Evolutionary conservation across 2,797 vertebrate species (phyloP).

Genomic region (Hapalemur alaotrensis): DNA sequence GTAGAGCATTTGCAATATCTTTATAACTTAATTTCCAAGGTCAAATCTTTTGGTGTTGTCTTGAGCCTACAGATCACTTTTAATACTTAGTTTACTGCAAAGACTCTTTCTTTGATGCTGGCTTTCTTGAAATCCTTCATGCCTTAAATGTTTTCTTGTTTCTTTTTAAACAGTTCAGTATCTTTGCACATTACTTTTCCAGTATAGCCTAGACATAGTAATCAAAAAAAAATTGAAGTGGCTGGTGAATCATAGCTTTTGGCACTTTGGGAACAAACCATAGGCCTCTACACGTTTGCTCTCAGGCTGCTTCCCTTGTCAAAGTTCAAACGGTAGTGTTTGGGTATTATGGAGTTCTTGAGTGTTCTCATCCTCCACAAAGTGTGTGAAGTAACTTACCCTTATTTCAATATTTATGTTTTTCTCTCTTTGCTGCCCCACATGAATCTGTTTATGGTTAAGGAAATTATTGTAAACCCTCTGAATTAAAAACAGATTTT

Average conservation of each 20-base stretch:
- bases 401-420: background rate
- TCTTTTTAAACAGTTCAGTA: conserved; percentile 14
- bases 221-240: conserved; percentile 12
- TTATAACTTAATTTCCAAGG: conserved; percentile 16
- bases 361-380: background rate
- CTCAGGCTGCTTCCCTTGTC: background rate
- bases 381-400: background rate
- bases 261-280: background rate
- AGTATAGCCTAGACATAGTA: background rate
- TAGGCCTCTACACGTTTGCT: background rate
- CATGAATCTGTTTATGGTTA: background rate
- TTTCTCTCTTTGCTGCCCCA: background rate
- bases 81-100: background rate
- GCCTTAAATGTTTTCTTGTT: background rate
- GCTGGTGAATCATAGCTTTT: conserved; percentile 1
- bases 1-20: conserved; percentile 42
- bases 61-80: background rate
- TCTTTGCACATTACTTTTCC: background rate
- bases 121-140: background rate
- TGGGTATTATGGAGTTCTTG: background rate
- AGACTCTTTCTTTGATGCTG: background rate
- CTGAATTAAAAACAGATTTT: conserved; percentile 34
- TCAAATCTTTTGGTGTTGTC: conserved; percentile 29
- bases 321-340: background rate
- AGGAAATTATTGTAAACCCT: background rate